Conservation (phyloP, 2,888 invertebrate species). For the Philaethria dido region DNA sequence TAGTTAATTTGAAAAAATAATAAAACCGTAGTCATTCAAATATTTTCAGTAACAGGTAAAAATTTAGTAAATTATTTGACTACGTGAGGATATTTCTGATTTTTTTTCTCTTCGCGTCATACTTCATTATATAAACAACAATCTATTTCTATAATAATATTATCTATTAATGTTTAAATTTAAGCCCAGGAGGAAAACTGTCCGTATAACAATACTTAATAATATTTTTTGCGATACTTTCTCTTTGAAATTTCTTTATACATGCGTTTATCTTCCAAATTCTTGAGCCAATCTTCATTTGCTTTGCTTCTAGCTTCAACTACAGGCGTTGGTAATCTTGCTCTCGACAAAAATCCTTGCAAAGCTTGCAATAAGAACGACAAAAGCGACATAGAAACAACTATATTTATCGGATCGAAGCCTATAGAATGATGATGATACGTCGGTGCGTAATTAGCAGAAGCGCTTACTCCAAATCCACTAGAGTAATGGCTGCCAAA, state of each 20-base stretch:
- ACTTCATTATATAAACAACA: too few species aligned
- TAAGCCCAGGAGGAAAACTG: not conserved
- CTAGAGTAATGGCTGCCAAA: conserved; percentile 63
- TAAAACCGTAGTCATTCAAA: too few species aligned
- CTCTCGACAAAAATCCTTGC: conserved; percentile 69
- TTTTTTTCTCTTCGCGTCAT: too few species aligned
- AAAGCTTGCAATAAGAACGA: conserved; percentile 76
- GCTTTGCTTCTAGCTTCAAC: conserved; percentile 63
- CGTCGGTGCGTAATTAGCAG: conserved; percentile 61
- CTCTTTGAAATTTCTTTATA: conserved; percentile 58
- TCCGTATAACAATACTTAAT: not conserved
- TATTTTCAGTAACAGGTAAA: too few species aligned
- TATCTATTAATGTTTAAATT: too few species aligned
- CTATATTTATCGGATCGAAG: conserved; percentile 79
- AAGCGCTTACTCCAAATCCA: conserved; percentile 66
- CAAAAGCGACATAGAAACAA: conserved; percentile 75
- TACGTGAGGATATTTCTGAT: too few species aligned
- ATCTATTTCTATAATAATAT: too few species aligned
- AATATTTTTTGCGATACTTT: conserved; percentile 52
- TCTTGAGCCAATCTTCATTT: conserved; percentile 10
- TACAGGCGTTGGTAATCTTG: conserved; percentile 69
- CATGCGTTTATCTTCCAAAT: conserved; percentile 50
- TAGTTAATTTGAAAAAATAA: too few species aligned
- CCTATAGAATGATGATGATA: conserved; percentile 80
- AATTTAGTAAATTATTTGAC: too few species aligned